These are phyloP conservation scores for Amphipoea lucens DNA, from an alignment of 2,888 invertebrate genomes.

Conservation along the genomic window DNA sequence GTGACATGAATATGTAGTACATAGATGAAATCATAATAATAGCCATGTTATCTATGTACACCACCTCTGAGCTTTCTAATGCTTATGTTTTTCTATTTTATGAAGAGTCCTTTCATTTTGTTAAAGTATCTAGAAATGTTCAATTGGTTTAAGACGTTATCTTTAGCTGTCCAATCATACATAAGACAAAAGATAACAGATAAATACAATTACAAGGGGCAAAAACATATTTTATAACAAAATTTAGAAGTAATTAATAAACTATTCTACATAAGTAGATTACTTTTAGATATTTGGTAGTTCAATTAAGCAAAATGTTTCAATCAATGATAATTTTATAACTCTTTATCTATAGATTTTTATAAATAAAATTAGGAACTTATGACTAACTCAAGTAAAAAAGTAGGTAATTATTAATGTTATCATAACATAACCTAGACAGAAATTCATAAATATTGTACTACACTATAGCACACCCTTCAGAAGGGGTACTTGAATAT, in stretches of 20 bases:
- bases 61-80: neutral
- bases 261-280: neutral
- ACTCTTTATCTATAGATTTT: neutral
- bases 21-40: neutral
- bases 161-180: slow-evolving; percentile 31
- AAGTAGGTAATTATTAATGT: slow-evolving; percentile 26
- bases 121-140: slow-evolving; percentile 21
- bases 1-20: neutral
- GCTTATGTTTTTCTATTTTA: neutral
- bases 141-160: slow-evolving; percentile 33
- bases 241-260: slow-evolving; percentile 21
- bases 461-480: neutral
- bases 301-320: neutral
- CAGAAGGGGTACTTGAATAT: neutral
- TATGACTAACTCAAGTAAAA: neutral
- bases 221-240: slow-evolving; percentile 12
- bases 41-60: neutral
- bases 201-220: slow-evolving; percentile 12
- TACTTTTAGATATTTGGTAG: neutral
- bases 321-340: neutral
- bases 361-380: neutral
- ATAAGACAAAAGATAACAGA: slow-evolving; percentile 43
- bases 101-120: neutral
- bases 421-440: slow-evolving; percentile 63
- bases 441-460: slow-evolving; percentile 11